Evolutionary conservation across 2,113 vertebrate species (phyloP).

Genomic region (Hassar affinis): DNA sequence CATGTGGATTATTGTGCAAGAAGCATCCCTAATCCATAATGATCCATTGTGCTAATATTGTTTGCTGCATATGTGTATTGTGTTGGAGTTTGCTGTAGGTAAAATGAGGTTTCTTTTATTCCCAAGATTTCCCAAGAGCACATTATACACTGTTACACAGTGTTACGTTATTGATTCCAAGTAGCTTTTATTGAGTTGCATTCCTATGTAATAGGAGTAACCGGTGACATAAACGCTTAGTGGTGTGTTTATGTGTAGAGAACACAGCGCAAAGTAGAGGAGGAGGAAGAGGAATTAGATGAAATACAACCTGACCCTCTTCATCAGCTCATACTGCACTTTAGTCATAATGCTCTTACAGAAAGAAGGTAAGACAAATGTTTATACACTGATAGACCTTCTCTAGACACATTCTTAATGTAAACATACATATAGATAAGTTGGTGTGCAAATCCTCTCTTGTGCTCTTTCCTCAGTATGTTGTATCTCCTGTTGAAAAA

Average conservation of each 20-base stretch:
- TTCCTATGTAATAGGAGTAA: slow-evolving; percentile 7
- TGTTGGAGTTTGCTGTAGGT: not conserved
- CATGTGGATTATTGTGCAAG: too few relatives aligned
- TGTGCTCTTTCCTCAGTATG: not conserved
- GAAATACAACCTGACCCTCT: slow-evolving; percentile 92
- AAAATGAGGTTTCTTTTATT: not conserved
- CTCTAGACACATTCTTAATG: not conserved
- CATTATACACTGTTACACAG: not conserved
- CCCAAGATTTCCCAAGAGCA: not conserved
- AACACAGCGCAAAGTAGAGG: slow-evolving; percentile 82
- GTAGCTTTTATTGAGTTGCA: not conserved
- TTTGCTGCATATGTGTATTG: slow-evolving; percentile 4
- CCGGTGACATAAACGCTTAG: not conserved
- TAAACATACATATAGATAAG: not conserved
- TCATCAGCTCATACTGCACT: slow-evolving; percentile 96
- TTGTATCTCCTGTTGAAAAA: slow-evolving; percentile 57
- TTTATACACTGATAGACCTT: too few relatives aligned
- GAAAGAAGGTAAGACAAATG: slow-evolving; percentile 82
- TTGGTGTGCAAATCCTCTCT: not conserved
- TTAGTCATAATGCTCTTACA: slow-evolving; percentile 92
- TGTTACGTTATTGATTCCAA: slow-evolving; percentile 5
- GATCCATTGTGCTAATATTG: not conserved
- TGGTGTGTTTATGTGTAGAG: slow-evolving; percentile 69
- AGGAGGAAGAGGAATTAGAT: slow-evolving; percentile 85
- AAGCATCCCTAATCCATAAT: too few relatives aligned